Base-by-base conservation (phyloP, 2,113 vertebrate genomes). In the Chamaea fasciata region DNA sequence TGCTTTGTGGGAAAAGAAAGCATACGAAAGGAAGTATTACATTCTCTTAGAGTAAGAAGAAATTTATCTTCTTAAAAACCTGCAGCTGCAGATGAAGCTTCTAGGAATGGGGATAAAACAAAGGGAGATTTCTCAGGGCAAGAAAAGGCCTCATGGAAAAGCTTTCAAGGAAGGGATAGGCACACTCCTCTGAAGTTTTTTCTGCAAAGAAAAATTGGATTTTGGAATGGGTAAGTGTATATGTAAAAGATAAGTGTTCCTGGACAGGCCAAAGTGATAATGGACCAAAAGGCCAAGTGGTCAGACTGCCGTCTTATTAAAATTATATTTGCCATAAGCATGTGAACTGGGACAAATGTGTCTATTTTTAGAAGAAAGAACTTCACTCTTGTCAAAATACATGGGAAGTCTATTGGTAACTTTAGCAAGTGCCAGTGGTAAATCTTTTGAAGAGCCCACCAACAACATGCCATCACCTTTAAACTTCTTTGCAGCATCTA, bases 401-500 rank as follows among this genome's bases (percentile, higher is more conserved):
- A 22, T 37, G 14, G 28, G 42, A 80, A 44, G 8, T 37, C 20
- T 30, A 8, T 22, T 0, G 0, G 15, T 17, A 55, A 46, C 22
- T 76, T 60, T 16, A 63, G 21, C 22, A 68, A 80, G 33, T 4
- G 4, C 10, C 67, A 37, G 26, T n/a, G 44, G 37, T 64, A 75
- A 68, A 71, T 22, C 9, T n/a, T 63, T 59, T 35, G 65, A 86
- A 57, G 57, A 78, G 2, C 37, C 35, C 49, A n/a, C 24, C 49
- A 76, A 31, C 13, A 10, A 62, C 42, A 47, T 15, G 15, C 3
- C 30, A 20, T 35, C 6, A 53, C 31, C 57, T 78, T 85, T 60
- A 69, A 80, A 77, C 6, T 42, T 69, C 15, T 5, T 50, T 52
- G 9, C 7, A 64, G 20, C 49, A 62, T 16, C 21, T 52, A 67